These are phyloP conservation scores for Ctenopoma kingsleyae DNA, from an alignment of 2,797 vertebrate genomes.

Conservation along the genomic window DNA sequence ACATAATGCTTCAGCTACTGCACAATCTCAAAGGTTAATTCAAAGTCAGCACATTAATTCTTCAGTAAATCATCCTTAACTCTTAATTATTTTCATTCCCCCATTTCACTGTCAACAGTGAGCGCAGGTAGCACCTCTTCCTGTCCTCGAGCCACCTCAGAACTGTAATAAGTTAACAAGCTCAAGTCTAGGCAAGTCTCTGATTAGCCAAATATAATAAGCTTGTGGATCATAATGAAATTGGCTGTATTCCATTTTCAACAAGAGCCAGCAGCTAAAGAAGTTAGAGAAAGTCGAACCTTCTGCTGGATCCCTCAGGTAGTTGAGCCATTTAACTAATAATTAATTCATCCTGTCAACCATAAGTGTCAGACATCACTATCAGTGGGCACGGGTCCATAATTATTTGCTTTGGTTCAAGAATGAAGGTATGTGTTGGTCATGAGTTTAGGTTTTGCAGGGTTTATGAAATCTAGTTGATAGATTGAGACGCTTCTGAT, in stretches of 20 bases:
- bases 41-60: constrained; percentile 59
- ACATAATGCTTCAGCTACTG: constrained; percentile 38
- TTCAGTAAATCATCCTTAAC: constrained; percentile 56
- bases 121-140: constrained; percentile 6
- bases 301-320: background rate
- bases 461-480: constrained; percentile 29
- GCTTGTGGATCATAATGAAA: constrained; percentile 38
- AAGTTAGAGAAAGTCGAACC: constrained; percentile 3
- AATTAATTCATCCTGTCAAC: constrained; percentile 13
- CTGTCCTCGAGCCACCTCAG: constrained; percentile 35
- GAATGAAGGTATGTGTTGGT: constrained; percentile 24
- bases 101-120: constrained; percentile 14
- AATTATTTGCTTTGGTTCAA: constrained; percentile 33
- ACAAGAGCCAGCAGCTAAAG: constrained; percentile 21
- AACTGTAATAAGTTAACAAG: constrained; percentile 47
- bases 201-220: constrained; percentile 48
- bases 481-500: constrained; percentile 12
- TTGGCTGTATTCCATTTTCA: constrained; percentile 40
- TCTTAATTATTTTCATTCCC: constrained; percentile 34
- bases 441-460: constrained; percentile 35
- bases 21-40: constrained; percentile 58
- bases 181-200: constrained; percentile 21
- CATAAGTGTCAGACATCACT: constrained; percentile 19
- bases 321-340: background rate
- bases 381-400: constrained; percentile 24